These are phyloP conservation scores for Lasiommata megera DNA, from an alignment of 2,888 invertebrate genomes.

Conservation along the genomic window DNA sequence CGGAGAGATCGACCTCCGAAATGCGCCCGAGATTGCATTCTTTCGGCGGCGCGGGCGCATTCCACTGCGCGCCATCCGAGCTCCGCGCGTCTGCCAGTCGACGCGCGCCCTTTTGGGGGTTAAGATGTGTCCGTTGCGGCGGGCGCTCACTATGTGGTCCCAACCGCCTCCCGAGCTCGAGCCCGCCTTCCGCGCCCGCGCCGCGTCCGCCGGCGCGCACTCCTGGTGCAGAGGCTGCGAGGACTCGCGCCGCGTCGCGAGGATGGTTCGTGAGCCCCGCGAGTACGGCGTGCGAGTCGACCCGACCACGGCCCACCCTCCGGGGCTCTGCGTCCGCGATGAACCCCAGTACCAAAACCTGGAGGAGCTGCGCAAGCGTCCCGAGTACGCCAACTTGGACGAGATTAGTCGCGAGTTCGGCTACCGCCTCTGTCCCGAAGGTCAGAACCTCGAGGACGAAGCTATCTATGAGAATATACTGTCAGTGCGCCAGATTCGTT, in stretches of 20 bases:
- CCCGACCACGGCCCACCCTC: slow-evolving; percentile 55
- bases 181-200: slow-evolving; percentile 60
- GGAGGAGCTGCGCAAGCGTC: slow-evolving; percentile 70
- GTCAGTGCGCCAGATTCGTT: slow-evolving; percentile 74
- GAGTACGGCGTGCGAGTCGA: slow-evolving; percentile 74
- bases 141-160: slow-evolving; percentile 79
- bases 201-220: slow-evolving; percentile 53
- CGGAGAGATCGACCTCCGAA: slow-evolving; percentile 81
- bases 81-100: slow-evolving; percentile 75
- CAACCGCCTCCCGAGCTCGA: slow-evolving; percentile 70
- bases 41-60: slow-evolving; percentile 81
- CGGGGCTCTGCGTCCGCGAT: slow-evolving; percentile 65
- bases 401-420: slow-evolving; percentile 78
- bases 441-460: slow-evolving; percentile 77
- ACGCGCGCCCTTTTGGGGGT: slow-evolving; percentile 81
- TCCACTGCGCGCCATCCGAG: slow-evolving; percentile 77
- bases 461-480: slow-evolving; percentile 77
- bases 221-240: slow-evolving; percentile 58
- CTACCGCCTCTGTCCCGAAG: slow-evolving; percentile 76
- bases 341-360: slow-evolving; percentile 77
- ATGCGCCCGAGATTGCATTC: slow-evolving; percentile 82
- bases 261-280: slow-evolving; percentile 67
- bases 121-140: slow-evolving; percentile 80
- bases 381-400: slow-evolving; percentile 75
- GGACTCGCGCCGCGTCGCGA: slow-evolving; percentile 59